Evolutionary conservation across 2,797 vertebrate species (phyloP).

Genomic region (Acanthopagrus latus): DNA sequence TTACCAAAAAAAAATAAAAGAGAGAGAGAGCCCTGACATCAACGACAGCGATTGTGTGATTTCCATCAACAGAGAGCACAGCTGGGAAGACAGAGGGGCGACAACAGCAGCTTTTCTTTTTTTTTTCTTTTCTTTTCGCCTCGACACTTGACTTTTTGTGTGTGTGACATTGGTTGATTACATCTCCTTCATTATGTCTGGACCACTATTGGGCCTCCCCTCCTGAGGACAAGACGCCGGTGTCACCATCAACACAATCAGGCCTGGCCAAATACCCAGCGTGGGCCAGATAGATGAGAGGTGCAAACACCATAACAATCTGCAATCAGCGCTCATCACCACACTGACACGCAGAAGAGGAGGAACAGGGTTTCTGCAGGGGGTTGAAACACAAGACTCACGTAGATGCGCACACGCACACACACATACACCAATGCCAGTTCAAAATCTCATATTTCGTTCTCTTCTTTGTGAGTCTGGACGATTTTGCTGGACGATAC

Average conservation of each 20-base stretch:
- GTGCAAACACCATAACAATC: slow-evolving; percentile 90
- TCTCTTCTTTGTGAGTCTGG: slow-evolving; percentile 59
- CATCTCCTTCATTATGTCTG: slow-evolving; percentile 84
- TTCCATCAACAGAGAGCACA: slow-evolving; percentile 63
- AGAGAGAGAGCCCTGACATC: slow-evolving; percentile 5
- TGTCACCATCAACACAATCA: slow-evolving; percentile 90
- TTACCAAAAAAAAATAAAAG: slow-evolving; percentile 29
- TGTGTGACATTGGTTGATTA: slow-evolving; percentile 83
- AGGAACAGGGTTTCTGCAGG: slow-evolving; percentile 58
- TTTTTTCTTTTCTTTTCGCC: background rate
- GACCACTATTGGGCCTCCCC: slow-evolving; percentile 78
- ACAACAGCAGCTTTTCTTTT: slow-evolving; percentile 50
- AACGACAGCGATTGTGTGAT: slow-evolving; percentile 54
- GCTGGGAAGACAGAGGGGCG: slow-evolving; percentile 46
- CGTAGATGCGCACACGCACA: slow-evolving; percentile 9
- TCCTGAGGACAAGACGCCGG: slow-evolving; percentile 74
- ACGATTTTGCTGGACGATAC: no score
- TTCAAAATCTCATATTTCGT: slow-evolving; percentile 67
- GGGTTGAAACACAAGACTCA: slow-evolving; percentile 56
- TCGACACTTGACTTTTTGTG: slow-evolving; percentile 74
- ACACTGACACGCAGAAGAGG: slow-evolving; percentile 79
- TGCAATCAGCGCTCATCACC: slow-evolving; percentile 89
- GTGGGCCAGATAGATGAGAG: slow-evolving; percentile 84
- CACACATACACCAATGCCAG: background rate
- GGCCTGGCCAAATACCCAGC: slow-evolving; percentile 88